Base-by-base conservation (phyloP, 2,113 vertebrate species). In the Pomatostomus ruficeps region DNA sequence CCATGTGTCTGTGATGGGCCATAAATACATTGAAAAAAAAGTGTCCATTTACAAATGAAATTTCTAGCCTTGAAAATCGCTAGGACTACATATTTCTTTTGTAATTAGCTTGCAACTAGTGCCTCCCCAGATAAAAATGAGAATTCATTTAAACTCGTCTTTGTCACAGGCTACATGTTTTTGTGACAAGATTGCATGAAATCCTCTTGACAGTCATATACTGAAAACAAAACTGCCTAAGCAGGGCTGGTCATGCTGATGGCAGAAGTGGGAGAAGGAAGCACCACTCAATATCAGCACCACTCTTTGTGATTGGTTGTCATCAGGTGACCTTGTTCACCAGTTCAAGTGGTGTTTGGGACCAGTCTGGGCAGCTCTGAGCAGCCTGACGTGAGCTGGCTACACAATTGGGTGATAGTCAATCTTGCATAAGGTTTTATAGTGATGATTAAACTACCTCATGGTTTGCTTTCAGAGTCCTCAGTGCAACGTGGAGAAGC, bases 341-440 rank as follows among this genome's bases (percentile, higher is more conserved):
- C 31, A 65, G 25, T 21, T 76, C 21, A 43, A 5, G 22, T 12
- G 2, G 20, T 61, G 22, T 6, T 58, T 58, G 42, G 23, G 63
- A 51, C 10, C 46, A 29, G 42, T 10, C 45, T 76, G 62, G 28
- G 52, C 73, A 72, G 31, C 25, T 75, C 52, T 81, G 42, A 84
- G 52, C 35, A 40, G 61, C 33, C 52, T 63, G 57, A 57, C 7
- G 3, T 12, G 31, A 38, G 25, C 31, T 79, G 57, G 28, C 31
- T 68, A 13, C 6, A 8, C 23, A 48, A 29, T 11, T 0, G 0
- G 11, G 7, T 42, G 7, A 55, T 6, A 71, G 43, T 35, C 70
- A 36, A 13, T 43, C 43, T 31, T 63, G 28, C 20, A 17, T 5
- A 25, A 40, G 8, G 18, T 82, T 85, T 93, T 80, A 38, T 14